These are phyloP conservation scores for Scaptomyza parva DNA, from an alignment of 2,888 invertebrate species.

Conservation along the genomic window DNA sequence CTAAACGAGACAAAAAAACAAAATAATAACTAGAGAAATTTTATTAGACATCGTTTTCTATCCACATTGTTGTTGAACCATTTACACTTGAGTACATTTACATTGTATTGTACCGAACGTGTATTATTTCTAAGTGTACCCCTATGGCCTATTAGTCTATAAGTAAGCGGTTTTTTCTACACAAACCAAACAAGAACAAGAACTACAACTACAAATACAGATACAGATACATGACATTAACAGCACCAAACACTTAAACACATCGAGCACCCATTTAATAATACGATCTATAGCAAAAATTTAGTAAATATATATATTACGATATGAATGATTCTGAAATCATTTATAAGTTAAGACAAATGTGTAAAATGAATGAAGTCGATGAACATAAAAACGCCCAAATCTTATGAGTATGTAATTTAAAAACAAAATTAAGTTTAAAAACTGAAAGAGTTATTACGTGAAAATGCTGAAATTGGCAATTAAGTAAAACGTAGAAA, in stretches of 20 bases:
- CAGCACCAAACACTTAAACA: constrained; percentile 40
- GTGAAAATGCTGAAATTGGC: constrained; percentile 76
- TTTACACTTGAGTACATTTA: constrained; percentile 38
- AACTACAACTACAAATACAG: constrained; percentile 23
- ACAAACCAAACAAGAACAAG: constrained; percentile 37
- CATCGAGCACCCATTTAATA: constrained; percentile 67
- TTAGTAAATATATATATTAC: constrained; percentile 42
- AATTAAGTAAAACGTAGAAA: constrained; percentile 64
- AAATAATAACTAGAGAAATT: constrained; percentile 48
- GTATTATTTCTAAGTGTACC: constrained; percentile 62
- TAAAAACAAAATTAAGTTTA: constrained; percentile 22
- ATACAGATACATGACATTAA: constrained; percentile 25
- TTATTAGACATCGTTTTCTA: constrained; percentile 72
- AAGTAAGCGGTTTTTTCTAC: constrained; percentile 62
- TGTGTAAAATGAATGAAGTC: constrained; percentile 71
- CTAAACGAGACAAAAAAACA: constrained; percentile 2
- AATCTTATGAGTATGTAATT: constrained; percentile 84
- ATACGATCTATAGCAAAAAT: constrained; percentile 47
- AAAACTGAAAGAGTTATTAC: constrained; percentile 39
- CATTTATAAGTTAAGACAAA: constrained; percentile 56
- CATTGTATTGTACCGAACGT: constrained; percentile 26
- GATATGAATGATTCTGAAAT: constrained; percentile 29
- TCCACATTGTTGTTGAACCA: constrained; percentile 69
- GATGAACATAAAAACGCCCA: constrained; percentile 83
- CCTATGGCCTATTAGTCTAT: constrained; percentile 73